These are phyloP conservation scores for Acanthornis magna DNA, from an alignment of 2,797 vertebrate genomes.

Conservation along the genomic window DNA sequence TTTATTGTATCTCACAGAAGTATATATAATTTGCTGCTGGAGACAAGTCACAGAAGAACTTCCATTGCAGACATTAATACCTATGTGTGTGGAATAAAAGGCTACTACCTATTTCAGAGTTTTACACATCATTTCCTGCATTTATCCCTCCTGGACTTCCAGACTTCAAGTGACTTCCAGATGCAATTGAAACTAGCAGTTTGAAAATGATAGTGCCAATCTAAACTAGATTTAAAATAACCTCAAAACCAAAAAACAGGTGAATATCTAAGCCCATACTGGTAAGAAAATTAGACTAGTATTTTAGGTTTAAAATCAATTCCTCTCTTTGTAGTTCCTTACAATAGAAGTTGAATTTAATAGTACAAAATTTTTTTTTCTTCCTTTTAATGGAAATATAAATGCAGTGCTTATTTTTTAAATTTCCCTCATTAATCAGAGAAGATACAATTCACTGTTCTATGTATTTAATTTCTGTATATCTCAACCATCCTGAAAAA, in stretches of 20 bases:
- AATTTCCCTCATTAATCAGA: background rate
- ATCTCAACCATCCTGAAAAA: background rate
- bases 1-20: background rate
- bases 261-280: background rate
- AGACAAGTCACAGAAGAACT: background rate
- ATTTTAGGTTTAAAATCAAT: background rate
- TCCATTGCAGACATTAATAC: slow-evolving; percentile 13
- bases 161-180: background rate
- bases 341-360: background rate
- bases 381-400: background rate
- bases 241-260: background rate
- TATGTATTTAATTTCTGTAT: background rate
- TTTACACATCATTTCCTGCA: slow-evolving; percentile 35
- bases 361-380: background rate
- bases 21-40: background rate
- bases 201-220: slow-evolving; percentile 22
- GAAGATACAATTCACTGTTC: background rate
- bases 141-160: slow-evolving; percentile 30
- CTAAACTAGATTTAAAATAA: background rate
- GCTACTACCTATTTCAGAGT: slow-evolving; percentile 10
- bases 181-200: slow-evolving; percentile 24
- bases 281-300: background rate
- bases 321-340: background rate
- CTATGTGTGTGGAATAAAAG: slow-evolving; percentile 20
- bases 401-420: background rate